Evolutionary conservation across 2,797 vertebrate species (phyloP), one percentile per base, ranked within the genome.

Genomic region (Acanthopagrus latus): DNA sequence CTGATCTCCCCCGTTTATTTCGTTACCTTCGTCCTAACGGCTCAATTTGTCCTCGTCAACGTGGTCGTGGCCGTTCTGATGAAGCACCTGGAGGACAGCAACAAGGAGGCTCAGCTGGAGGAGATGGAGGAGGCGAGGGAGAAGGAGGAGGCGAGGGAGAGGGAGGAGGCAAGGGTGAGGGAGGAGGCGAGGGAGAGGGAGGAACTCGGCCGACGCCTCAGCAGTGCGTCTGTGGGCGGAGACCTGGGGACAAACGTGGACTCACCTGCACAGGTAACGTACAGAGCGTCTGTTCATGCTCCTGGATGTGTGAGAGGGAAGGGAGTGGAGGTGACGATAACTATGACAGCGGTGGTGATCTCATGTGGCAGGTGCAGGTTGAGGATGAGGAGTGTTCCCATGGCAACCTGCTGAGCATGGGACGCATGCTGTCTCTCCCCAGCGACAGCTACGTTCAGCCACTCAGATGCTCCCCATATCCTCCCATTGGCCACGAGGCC

Each of bases 51-150:
- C 72, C 94, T 99, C 64, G 98, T 99, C 87, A 99, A 99, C 0
- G 98, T 99, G 83, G 98, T 99, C 67, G 98, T 99, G 60, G 98
- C 98, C 0, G 98, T 99, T 71, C 94, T 99, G 74, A 99, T 99
- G 98, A 99, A 99, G 81, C 98, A 99, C 90, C 92, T 99, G 89
- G 98, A 99, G 88, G 98, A 99, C 81, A 99, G 98, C 95, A 99
- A 99, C 94, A 98, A 99, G 88, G 92, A 94, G 83, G 93, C 93
- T 0, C 86, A 73, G 85, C 91, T 94, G 90, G 94, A 98, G 0
- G 95, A 95, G 86, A 96, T 97, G 78, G 97, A 98, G 88, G 97
- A 99, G 88, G 97, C 95, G 93, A 97, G 95, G 71, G 91, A 93
- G 73, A 96, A 95, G 90, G 96, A 96, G 23, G 17, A n/a, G 52